phyloP scores from a whole-genome alignment of 2,113 vertebrate genomes.

The Lophius piscatorius region DNA sequence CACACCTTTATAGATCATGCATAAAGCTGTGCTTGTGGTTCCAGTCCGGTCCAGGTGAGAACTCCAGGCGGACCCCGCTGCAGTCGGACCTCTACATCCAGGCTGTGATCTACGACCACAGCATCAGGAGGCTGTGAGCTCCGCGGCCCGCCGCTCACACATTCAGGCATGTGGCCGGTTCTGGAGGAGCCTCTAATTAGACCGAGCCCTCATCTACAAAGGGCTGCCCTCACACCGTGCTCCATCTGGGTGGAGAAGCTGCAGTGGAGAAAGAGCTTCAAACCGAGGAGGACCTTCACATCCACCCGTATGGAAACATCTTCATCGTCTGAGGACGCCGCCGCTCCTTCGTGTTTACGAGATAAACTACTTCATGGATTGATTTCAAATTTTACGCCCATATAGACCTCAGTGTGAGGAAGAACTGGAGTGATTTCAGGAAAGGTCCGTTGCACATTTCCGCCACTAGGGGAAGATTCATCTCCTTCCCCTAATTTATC shows the following conservation, averaged over 20 bases:
- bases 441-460: too few species aligned
- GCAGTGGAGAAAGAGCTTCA: conserved; percentile 19
- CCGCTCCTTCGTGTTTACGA: too few species aligned
- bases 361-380: too few species aligned
- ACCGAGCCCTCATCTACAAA: conserved; percentile 53
- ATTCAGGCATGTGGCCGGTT: conserved; percentile 38
- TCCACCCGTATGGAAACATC: too few species aligned
- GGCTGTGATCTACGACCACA: conserved; percentile 85
- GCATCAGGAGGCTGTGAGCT: conserved; percentile 73
- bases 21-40: conserved; percentile 41
- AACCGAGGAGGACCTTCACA: too few species aligned
- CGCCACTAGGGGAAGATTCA: too few species aligned
- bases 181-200: conserved; percentile 67
- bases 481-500: too few species aligned
- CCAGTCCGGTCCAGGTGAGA: conserved; percentile 81
- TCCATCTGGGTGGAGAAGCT: conserved; percentile 69
- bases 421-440: too few species aligned
- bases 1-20: too few species aligned
- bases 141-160: conserved; percentile 21
- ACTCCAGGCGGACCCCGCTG: conserved; percentile 77
- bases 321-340: too few species aligned
- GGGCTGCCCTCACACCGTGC: conserved; percentile 53
- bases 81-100: conserved; percentile 83
- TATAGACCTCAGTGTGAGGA: too few species aligned
- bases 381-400: too few species aligned